phyloP scores from a whole-genome alignment of 1,140 invertebrate genomes.

The Nilaparvata lugens region DNA sequence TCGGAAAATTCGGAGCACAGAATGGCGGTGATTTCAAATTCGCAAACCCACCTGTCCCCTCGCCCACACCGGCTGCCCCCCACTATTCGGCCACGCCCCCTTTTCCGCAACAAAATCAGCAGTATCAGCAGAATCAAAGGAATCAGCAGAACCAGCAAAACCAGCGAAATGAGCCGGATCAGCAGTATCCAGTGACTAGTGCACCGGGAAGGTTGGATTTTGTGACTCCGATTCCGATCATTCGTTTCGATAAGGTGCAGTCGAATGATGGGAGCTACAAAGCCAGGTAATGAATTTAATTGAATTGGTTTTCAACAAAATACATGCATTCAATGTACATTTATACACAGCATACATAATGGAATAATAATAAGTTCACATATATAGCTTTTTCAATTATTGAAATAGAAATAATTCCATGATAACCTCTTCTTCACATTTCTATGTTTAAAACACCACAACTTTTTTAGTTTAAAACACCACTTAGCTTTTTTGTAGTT shows the following conservation, averaged over 20 bases:
- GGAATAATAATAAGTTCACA: no score
- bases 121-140: background rate
- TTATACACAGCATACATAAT: no score
- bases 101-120: background rate
- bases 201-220: background rate
- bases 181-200: background rate
- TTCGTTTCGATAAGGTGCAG: slow-evolving; percentile 22
- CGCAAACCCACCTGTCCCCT: background rate
- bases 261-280: slow-evolving; percentile 25
- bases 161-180: background rate
- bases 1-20: background rate
- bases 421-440: no score
- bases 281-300: slow-evolving; percentile 18
- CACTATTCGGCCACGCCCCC: slow-evolving; percentile 6
- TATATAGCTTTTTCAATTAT: no score
- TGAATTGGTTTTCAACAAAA: no score
- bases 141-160: background rate
- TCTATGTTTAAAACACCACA: no score
- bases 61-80: slow-evolving; percentile 7
- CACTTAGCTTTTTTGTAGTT: no score
- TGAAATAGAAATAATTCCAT: no score
- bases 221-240: slow-evolving; percentile 20
- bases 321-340: no score
- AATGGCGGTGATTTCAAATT: background rate
- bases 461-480: no score